A percentile compares a stretch with the other conserved stretches of the same genome.
These are phyloP conservation scores for Oreochromis mossambicus DNA, from an alignment of 2,797 vertebrate genomes.

Conservation along the genomic window DNA sequence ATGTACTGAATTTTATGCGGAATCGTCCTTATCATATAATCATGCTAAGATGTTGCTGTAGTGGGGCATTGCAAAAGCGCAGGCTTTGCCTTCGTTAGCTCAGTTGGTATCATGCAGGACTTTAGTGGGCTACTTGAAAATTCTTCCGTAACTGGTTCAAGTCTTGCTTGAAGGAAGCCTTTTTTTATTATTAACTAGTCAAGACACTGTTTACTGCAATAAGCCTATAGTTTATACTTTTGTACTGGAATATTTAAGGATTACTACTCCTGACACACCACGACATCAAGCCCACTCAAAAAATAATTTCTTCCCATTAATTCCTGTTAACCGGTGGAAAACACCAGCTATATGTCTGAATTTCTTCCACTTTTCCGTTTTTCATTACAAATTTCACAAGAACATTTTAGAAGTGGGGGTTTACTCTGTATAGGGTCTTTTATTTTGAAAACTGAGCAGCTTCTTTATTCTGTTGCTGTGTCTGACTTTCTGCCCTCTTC, in stretches of 20 bases:
- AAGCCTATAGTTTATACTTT: not conserved
- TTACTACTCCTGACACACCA: not conserved
- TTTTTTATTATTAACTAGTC: not conserved
- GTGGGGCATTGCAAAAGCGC: not conserved
- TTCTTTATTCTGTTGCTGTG: not conserved
- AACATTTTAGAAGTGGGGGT: not conserved
- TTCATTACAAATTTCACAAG: not conserved
- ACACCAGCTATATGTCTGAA: not conserved
- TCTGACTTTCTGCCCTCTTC: not conserved
- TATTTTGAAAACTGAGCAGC: not conserved
- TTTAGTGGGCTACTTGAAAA: not conserved
- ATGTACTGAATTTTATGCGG: not conserved
- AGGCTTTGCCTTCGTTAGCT: not conserved
- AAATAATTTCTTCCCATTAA: not conserved
- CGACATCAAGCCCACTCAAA: not conserved
- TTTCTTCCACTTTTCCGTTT: not conserved
- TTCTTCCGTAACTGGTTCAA: not conserved
- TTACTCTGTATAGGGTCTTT: not conserved
- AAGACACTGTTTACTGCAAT: not conserved
- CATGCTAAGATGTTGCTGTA: not conserved
- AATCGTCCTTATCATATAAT: not conserved
- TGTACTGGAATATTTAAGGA: not conserved
- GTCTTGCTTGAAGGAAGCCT: not conserved
- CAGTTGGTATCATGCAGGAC: not conserved
- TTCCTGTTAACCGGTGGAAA: not conserved